Evolutionary conservation across 2,113 vertebrate genomes (phyloP).

Genomic region (Lepus americanus): DNA sequence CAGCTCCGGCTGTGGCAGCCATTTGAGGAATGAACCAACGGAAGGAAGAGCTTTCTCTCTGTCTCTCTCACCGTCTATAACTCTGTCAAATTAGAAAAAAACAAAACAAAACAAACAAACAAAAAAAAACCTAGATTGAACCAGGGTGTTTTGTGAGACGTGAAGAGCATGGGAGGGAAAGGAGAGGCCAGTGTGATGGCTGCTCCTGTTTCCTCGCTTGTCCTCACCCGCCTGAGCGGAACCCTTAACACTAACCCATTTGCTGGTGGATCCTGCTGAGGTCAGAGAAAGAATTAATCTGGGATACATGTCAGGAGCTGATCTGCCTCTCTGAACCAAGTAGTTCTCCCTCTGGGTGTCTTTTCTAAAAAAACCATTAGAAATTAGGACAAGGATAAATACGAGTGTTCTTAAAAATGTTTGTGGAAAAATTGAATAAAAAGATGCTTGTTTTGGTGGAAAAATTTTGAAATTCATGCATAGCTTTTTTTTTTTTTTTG

Average conservation of each 20-base stretch:
- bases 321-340: slow-evolving; percentile 2
- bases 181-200: background rate
- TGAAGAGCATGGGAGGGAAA: background rate
- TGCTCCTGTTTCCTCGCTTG: background rate
- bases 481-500: too few species aligned
- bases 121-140: background rate
- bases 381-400: slow-evolving; percentile 38
- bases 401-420: too few species aligned
- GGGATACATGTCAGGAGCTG: background rate
- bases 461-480: too few species aligned
- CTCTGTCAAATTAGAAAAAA: too few species aligned
- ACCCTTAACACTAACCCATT: background rate
- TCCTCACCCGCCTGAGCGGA: background rate
- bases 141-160: background rate
- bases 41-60: too few species aligned
- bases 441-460: too few species aligned
- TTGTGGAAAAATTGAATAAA: too few species aligned
- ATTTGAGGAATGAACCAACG: too few species aligned
- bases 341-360: background rate
- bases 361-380: slow-evolving; percentile 58
- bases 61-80: too few species aligned
- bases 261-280: background rate
- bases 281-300: slow-evolving; percentile 28
- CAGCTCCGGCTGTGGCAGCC: too few species aligned
- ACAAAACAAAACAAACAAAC: too few species aligned